These are phyloP conservation scores for Fissipunctia ypsillon DNA, from an alignment of 2,888 invertebrate genomes.

Conservation along the genomic window DNA sequence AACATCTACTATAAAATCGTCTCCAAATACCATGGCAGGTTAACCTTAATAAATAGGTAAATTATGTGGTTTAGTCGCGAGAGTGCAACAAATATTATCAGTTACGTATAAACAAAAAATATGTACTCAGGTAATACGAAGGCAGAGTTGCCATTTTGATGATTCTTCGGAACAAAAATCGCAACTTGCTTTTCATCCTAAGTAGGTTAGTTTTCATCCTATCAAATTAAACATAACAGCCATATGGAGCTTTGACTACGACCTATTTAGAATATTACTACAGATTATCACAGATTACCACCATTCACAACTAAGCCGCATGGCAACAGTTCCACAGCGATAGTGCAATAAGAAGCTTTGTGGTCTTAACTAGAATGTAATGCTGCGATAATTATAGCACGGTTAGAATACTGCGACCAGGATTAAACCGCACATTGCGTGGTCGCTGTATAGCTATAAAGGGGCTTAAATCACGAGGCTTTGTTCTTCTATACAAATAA, in stretches of 20 bases:
- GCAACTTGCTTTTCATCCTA: neutral
- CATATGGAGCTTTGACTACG: neutral
- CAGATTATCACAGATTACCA: no score
- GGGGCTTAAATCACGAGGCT: neutral
- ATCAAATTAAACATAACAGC: neutral
- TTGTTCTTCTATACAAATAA: no score
- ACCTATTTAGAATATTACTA: neutral
- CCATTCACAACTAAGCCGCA: conserved; percentile 16
- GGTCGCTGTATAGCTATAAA: conserved; percentile 8
- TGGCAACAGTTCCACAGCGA: neutral
- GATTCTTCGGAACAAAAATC: neutral
- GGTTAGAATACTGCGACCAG: conserved; percentile 6
- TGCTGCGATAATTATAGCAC: conserved; percentile 24
- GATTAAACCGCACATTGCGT: conserved; percentile 25
- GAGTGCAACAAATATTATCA: neutral
- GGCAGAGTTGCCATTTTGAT: neutral
- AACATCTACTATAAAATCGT: neutral
- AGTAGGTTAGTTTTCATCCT: neutral
- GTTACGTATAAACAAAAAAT: neutral
- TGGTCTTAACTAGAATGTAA: conserved; percentile 21
- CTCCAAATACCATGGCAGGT: neutral
- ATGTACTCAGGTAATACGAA: neutral
- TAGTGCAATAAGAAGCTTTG: conserved; percentile 50
- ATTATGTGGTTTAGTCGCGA: neutral
- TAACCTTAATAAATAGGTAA: no score